Conservation (phyloP, 2,888 invertebrate genomes). For the Idaea straminata region DNA sequence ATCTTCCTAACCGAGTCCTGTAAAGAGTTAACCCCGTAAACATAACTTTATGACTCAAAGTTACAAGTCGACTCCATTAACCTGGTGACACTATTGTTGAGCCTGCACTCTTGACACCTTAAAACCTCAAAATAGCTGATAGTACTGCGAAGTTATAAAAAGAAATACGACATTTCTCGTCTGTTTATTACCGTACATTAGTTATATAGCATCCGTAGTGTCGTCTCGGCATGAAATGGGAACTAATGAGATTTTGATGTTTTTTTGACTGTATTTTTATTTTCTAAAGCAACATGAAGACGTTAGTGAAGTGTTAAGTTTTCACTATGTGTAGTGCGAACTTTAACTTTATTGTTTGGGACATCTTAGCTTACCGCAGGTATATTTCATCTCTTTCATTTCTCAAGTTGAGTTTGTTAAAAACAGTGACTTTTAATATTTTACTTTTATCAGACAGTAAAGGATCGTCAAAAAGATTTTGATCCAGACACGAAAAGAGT, state of each 20-base stretch:
- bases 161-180: slow-evolving; percentile 76
- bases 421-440: not conserved
- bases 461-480: too few relatives aligned
- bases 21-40: not conserved
- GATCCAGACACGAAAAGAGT: too few relatives aligned
- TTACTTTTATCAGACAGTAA: too few relatives aligned
- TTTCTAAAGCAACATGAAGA: slow-evolving; percentile 64
- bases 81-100: slow-evolving; percentile 1
- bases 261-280: slow-evolving; percentile 80
- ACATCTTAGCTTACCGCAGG: not conserved
- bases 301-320: slow-evolving; percentile 47
- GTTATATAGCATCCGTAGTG: slow-evolving; percentile 80
- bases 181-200: slow-evolving; percentile 79
- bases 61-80: not conserved
- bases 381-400: not conserved
- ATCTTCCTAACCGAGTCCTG: not conserved
- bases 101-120: slow-evolving; percentile 59
- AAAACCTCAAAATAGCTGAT: slow-evolving; percentile 67
- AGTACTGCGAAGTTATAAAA: slow-evolving; percentile 74
- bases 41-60: too few relatives aligned
- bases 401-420: not conserved
- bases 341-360: slow-evolving; percentile 18
- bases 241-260: slow-evolving; percentile 81
- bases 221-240: slow-evolving; percentile 78
- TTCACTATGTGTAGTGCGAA: slow-evolving; percentile 32